Evolutionary conservation across 2,113 vertebrate species (phyloP).

Genomic region (Rana temporaria): DNA sequence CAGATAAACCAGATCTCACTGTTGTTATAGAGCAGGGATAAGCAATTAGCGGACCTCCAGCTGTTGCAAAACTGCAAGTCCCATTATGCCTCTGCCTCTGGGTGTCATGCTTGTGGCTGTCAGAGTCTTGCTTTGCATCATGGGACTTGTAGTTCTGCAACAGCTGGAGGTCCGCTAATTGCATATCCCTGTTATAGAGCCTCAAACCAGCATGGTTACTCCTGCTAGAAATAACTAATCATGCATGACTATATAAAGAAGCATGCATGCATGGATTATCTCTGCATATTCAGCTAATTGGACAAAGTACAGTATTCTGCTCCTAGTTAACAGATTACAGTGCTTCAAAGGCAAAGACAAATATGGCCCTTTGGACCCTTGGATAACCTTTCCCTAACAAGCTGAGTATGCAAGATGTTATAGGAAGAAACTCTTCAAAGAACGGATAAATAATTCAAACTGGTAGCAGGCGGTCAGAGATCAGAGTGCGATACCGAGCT

Average conservation of each 20-base stretch:
- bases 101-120: too few species aligned
- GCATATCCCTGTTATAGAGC: not conserved
- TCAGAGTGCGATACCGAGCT: slow-evolving; percentile 31
- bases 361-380: slow-evolving; percentile 14
- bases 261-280: slow-evolving; percentile 1
- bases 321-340: slow-evolving; percentile 1
- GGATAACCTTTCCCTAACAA: slow-evolving; percentile 46
- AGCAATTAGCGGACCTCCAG: too few species aligned
- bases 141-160: too few species aligned
- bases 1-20: not conserved
- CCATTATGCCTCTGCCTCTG: too few species aligned
- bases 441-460: slow-evolving; percentile 33
- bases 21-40: not conserved
- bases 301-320: slow-evolving; percentile 20
- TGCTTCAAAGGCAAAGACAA: slow-evolving; percentile 19
- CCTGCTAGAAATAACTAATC: not conserved
- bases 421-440: slow-evolving; percentile 45
- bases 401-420: slow-evolving; percentile 28
- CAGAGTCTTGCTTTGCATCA: too few species aligned
- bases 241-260: not conserved
- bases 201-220: not conserved
- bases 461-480: slow-evolving; percentile 42
- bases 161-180: too few species aligned
- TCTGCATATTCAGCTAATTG: slow-evolving; percentile 17
- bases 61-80: too few species aligned